Evolutionary conservation across 2,888 invertebrate genomes (phyloP), one percentile per base, ranked within the genome.

Genomic region (Drosophila cognata): DNA sequence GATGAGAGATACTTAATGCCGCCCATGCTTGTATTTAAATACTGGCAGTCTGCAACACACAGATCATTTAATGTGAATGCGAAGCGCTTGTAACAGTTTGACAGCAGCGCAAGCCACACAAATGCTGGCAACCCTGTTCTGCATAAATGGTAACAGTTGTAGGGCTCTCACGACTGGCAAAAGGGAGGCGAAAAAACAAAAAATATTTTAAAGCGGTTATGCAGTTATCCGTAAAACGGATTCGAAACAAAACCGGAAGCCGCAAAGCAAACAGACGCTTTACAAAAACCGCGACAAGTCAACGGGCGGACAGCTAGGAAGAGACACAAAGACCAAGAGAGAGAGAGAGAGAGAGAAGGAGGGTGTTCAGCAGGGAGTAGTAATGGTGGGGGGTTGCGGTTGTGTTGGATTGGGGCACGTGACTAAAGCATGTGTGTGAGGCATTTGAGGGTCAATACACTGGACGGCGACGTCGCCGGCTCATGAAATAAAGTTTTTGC

Each of bases 181-280:
- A 68, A 50, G 10, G 41, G 18, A 21, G 18, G 57, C 41, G 13
- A 46, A 25, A 41, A 63, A 48, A 52, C 71, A 74, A 71, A 61
- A 76, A 79, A 79, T 77, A 75, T 82, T 84, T 76, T 68, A 81
- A 82, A 76, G 56, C 74, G 75, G 84, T 84, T 82, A 81, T 84
- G 84, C 84, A 80, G 81, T 75, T 82, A 83, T 82, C 80, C 84
- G 75, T 76, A 67, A 74, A 81, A 78, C 71, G 78, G 78, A 82
- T 84, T 83, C 74, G 71, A 77, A 77, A 83, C 77, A 81, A 87
- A 85, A 85, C 89, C 82, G 80, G 88, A 87, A 87, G 85, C 87
- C 87, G 62, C 89, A 88, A 88, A 84, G 85, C 89, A 85, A 88
- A 89, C 89, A 87, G 83, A 85, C 84, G 84, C 84, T 84, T 82